Evolutionary conservation across 2,797 vertebrate species (phyloP), one percentile per base, ranked within the genome.

Genomic region (Argyrosomus regius): DNA sequence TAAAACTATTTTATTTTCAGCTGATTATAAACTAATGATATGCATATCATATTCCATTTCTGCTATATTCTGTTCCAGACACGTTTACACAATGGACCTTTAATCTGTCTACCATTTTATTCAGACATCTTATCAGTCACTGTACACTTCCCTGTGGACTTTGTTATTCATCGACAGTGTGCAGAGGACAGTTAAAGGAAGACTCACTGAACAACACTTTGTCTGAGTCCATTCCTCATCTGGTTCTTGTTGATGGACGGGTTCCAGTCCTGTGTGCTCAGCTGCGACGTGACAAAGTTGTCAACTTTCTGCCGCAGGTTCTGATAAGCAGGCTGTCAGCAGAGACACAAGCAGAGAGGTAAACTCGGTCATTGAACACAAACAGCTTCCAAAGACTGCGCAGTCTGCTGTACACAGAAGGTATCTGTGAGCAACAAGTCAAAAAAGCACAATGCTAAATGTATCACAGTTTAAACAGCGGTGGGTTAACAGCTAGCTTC

Each of bases 161-260:
- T 4, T 1, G 1, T 24, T 16, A 22, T 1, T 20, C 4, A 1
- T 52, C 5, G 5, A 26, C 31, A 49, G 11, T 16, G 17, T 11
- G 3, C 6, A 76, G 43, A 28, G 13, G 41, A 26, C 13, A 45
- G 1, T 28, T 9, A 10, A 31, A 16, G 3, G 0, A 1, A 22
- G 78, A 97, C 97, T 96, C 92, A 99, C 97, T 99, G 97, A 62
- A 98, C 96, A 28, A 99, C 98, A 1, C 97, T 99, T 79, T 99
- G 98, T 72, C 98, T 95, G 48, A 99, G 94, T 43, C 96, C 97
- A 10, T 97, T 99, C 80, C 98, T 95, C 87, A 98, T 90, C 88
- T 99, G 98, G 95, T 99, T 99, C 94, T 99, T 99, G 95, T 99
- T 99, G 96, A 98, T 99, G 22, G 97, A 86, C 16, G 98, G 96